These are phyloP conservation scores for Tuberolachnus salignus DNA, from an alignment of 2,888 invertebrate genomes.

Conservation along the genomic window DNA sequence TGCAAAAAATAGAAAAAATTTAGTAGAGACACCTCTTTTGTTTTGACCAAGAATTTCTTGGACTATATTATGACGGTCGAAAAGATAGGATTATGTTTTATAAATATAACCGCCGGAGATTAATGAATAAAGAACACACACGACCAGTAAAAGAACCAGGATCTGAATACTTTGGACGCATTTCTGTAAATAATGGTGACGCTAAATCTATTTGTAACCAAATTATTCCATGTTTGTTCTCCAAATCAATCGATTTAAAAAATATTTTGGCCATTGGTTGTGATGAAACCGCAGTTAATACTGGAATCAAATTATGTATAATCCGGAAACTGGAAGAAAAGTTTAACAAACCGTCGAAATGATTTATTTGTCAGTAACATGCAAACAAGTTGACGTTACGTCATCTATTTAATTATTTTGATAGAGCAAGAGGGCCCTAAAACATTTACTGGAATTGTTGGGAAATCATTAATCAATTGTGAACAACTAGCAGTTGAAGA, in stretches of 20 bases:
- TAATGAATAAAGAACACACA: not conserved
- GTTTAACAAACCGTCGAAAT: slow-evolving; percentile 54
- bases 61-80: not conserved
- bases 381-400: slow-evolving; percentile 57
- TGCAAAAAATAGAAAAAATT: not conserved
- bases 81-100: slow-evolving; percentile 4
- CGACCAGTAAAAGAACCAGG: slow-evolving; percentile 1
- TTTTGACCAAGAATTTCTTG: not conserved
- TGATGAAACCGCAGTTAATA: slow-evolving; percentile 57
- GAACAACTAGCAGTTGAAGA: slow-evolving; percentile 54
- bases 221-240: not conserved
- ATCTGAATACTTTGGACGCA: slow-evolving; percentile 9
- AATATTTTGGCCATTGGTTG: slow-evolving; percentile 57
- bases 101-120: not conserved
- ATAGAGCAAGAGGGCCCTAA: slow-evolving; percentile 57
- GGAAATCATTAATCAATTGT: slow-evolving; percentile 51
- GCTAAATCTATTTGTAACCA: not conserved
- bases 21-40: not conserved
- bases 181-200: not conserved
- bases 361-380: slow-evolving; percentile 54
- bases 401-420: slow-evolving; percentile 56
- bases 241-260: not conserved
- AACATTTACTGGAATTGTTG: slow-evolving; percentile 57
- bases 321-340: slow-evolving; percentile 55
- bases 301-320: slow-evolving; percentile 53